Evolutionary conservation across 2,888 invertebrate genomes (phyloP), one percentile per base, ranked within the genome.

Genomic region (Oeneis ivallda): DNA sequence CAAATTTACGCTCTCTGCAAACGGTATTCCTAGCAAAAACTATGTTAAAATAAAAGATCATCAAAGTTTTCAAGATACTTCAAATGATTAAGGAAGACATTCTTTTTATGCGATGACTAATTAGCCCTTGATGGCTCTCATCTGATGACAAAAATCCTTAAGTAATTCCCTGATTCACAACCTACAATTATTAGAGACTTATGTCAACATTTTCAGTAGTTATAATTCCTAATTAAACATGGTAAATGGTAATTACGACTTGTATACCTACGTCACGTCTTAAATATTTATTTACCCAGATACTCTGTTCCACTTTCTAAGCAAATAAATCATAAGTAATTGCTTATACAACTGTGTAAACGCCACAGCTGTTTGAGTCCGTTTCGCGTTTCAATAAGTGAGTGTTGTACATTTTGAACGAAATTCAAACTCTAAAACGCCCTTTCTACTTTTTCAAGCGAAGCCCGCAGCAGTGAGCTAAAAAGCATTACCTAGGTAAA

Each of bases 291-390:
- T 61, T 61, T 61, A 52, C 61, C 37, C 8, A 54, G 49, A 61
- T 61, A 50, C 62, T 37, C 57, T 59, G 59, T 47, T 56, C 65
- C 65, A 65, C 65, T 68, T 65, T 60, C 65, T 60, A 60, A 52
- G 43, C 50, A 63, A 65, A 57, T 62, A 54, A 49, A 47, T 26
- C 60, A 59, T 26, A 43, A n/a, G 43, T 65, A 62, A 57, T 62
- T 65, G 39, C 47, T 62, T 45, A 61, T 39, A 52, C 53, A 49
- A 59, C 56, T 62, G 50, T 54, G 50, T 39, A 63, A 68, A 66
- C 37, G 26, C 17, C 37, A 43, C 60, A 60, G 62, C 54, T 65
- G 50, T 62, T 57, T 41, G 45, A 37, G 52, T 62, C 49, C 10
- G 15, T 59, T 59, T 65, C 62, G 53, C 62, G 57, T 52, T 13